Conservation (phyloP, 2,797 vertebrate genomes). For the Catostomus latipinnis region DNA sequence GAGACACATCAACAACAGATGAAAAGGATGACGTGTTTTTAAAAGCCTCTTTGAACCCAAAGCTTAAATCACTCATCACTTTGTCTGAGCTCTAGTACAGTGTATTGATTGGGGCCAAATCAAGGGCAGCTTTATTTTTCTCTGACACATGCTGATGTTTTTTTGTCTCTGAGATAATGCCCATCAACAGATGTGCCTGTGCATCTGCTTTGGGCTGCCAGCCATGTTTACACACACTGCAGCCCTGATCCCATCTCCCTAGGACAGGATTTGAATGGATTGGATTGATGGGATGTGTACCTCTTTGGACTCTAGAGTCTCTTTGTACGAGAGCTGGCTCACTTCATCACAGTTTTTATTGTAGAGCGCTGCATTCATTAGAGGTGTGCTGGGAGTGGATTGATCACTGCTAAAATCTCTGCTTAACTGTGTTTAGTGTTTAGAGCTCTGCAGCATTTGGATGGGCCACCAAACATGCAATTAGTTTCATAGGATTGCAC, state of each 20-base stretch:
- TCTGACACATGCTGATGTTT: slow-evolving; percentile 34
- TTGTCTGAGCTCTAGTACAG: background rate
- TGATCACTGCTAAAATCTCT: background rate
- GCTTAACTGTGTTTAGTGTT: background rate
- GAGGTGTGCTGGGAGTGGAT: background rate
- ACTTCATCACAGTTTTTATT: background rate
- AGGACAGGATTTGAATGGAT: background rate
- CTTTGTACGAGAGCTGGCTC: background rate
- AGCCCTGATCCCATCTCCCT: background rate
- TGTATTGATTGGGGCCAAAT: slow-evolving; percentile 19
- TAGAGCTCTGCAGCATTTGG: background rate
- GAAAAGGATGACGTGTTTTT: slow-evolving; percentile 18
- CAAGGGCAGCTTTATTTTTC: slow-evolving; percentile 24
- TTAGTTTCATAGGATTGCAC: background rate
- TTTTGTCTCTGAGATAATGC: slow-evolving; percentile 23
- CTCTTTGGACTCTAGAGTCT: background rate
- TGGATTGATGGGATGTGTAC: background rate
- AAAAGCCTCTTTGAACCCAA: slow-evolving; percentile 1
- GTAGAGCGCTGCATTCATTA: background rate
- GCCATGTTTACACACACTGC: background rate
- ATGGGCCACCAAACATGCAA: background rate
- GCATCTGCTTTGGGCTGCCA: slow-evolving; percentile 2
- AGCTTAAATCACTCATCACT: background rate
- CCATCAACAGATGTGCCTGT: slow-evolving; percentile 12
- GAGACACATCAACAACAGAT: slow-evolving; percentile 3